Evolutionary conservation across 2,113 vertebrate species (phyloP), one percentile per base, ranked within the genome.

Genomic region (Hippolais icterina): DNA sequence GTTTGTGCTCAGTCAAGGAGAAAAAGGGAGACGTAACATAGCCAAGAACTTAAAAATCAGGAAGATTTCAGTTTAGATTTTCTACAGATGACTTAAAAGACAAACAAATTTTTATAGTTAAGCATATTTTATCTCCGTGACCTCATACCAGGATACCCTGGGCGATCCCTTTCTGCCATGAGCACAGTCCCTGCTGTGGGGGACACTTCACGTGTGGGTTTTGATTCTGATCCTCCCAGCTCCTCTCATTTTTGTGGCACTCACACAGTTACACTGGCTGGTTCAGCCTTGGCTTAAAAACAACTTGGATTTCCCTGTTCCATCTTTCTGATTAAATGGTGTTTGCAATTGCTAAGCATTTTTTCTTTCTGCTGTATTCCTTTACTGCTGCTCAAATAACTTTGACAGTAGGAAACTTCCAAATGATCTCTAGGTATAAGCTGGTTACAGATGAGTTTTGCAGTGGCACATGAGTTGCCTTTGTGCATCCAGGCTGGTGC

Each of bases 1-100:
- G 65, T 87, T 94, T 90, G 84, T 91, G 93, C 66, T 85, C 82
- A 52, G 71, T 54, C 78, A 91, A 85, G 65, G 87, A 75, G 91
- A 91, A 97, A 87, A 76, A 64, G 41, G 41, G 50, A 91, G 81
- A 68, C 37, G 70, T 21, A 71, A 28, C 70, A 54, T 68, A 83
- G 84, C 65, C 87, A 94, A 87, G 56, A 65, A 29, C 59, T 85
- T 91, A 18, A 72, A 84, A 87, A 63, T 76, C 31, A 15, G n/a
- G 53, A 72, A 76, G 60, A 87, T 71, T 87, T 86, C 71, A 63
- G 41, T 65, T 91, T 57, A 75, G 46, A 53, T 91, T 94, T 95
- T 96, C 75, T 82, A 54, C 74, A 85, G 63, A 35, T 85, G 57
- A 37, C 53, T 79, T 66, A 12, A 49, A 71, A 78, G 61, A 68